Evolutionary conservation across 2,113 vertebrate species (phyloP).

Genomic region (Laticauda colubrina): DNA sequence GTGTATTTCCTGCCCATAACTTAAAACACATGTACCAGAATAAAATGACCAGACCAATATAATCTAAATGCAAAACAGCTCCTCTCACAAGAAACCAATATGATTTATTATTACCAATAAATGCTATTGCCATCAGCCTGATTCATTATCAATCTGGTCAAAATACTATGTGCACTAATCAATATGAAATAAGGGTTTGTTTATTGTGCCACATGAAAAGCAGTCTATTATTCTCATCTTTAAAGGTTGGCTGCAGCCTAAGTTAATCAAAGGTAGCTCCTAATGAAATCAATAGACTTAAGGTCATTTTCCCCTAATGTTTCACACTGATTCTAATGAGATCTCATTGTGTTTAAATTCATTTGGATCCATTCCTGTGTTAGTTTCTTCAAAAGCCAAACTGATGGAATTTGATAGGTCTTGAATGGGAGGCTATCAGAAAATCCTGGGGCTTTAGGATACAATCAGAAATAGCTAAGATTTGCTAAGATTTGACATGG

Average conservation of each 20-base stretch:
- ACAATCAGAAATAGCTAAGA: not conserved
- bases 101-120: conserved; percentile 50
- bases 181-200: conserved; percentile 41
- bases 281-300: not conserved
- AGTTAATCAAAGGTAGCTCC: not conserved
- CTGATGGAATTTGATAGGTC: not conserved
- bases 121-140: conserved; percentile 41
- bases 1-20: conserved; percentile 22
- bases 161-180: conserved; percentile 40
- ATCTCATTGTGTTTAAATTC: not conserved
- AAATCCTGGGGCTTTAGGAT: not conserved
- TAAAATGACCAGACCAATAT: conserved; percentile 32
- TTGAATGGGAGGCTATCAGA: not conserved
- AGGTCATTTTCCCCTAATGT: not conserved
- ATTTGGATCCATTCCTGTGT: not conserved
- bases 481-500: too few species aligned
- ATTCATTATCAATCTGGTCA: conserved; percentile 54
- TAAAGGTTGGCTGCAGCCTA: not conserved
- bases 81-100: conserved; percentile 8
- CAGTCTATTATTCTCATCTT: conserved; percentile 13
- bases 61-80: conserved; percentile 52
- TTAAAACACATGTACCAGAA: conserved; percentile 40
- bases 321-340: not conserved
- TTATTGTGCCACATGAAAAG: conserved; percentile 48
- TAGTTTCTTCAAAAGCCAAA: not conserved